phyloP scores from a whole-genome alignment of 2,113 vertebrate genomes.

The Euleptes europaea region DNA sequence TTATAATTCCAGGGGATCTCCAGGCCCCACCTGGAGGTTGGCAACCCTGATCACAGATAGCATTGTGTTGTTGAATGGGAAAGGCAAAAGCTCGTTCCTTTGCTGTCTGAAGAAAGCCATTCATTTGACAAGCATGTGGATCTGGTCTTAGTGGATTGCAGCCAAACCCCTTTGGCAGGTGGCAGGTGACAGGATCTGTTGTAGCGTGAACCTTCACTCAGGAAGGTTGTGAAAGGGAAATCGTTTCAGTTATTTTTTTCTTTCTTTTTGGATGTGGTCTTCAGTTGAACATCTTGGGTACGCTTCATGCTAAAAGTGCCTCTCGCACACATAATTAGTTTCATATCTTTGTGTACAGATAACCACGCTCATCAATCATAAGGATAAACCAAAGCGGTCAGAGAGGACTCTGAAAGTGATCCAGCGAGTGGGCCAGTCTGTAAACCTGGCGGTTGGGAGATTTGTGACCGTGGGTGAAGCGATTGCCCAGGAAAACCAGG shows the following conservation, averaged over 20 bases:
- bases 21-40: too few relatives aligned
- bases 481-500: slow-evolving; percentile 92
- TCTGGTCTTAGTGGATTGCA: background rate
- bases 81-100: background rate
- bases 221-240: background rate
- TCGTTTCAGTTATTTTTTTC: background rate
- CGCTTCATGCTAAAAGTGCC: background rate
- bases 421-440: slow-evolving; percentile 93
- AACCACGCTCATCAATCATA: slow-evolving; percentile 97
- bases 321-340: too few relatives aligned
- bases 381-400: slow-evolving; percentile 94
- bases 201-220: background rate
- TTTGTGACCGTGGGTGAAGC: slow-evolving; percentile 97
- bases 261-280: background rate
- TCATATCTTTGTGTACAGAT: slow-evolving; percentile 80
- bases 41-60: too few relatives aligned
- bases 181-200: background rate
- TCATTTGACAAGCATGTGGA: background rate
- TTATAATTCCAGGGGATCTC: too few relatives aligned
- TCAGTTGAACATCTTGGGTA: background rate
- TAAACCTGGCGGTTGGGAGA: slow-evolving; percentile 91
- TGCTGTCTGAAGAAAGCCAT: background rate
- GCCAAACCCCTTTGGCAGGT: background rate
- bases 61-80: background rate
- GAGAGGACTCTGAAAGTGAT: slow-evolving; percentile 93